Evolutionary conservation across 2,113 vertebrate species (phyloP).

Genomic region (Deroptyus accipitrinus): DNA sequence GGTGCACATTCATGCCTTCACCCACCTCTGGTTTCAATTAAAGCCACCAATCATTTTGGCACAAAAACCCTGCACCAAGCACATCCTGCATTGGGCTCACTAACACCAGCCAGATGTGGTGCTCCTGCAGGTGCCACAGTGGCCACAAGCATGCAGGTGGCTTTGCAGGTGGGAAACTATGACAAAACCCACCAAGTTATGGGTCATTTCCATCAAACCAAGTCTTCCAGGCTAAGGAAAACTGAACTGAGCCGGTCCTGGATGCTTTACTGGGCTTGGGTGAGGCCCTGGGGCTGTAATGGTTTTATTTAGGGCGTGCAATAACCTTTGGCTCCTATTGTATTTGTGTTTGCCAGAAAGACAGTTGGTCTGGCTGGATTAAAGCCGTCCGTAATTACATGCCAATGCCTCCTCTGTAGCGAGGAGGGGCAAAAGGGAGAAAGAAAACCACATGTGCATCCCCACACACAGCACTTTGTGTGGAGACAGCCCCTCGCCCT

Average conservation of each 20-base stretch:
- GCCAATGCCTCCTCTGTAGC: not conserved
- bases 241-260: not conserved
- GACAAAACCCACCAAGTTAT: not conserved
- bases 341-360: conserved; percentile 25
- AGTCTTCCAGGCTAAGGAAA: not conserved
- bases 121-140: not conserved
- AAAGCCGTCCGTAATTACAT: not conserved
- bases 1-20: not conserved
- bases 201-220: not conserved
- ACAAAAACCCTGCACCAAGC: not conserved
- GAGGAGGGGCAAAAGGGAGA: not conserved
- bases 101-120: not conserved
- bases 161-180: not conserved
- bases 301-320: conserved; percentile 33
- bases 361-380: conserved; percentile 40
- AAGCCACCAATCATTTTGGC: not conserved
- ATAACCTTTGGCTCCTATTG: conserved; percentile 52
- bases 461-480: fast-evolving
- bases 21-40: not conserved
- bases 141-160: not conserved
- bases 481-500: not conserved
- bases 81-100: fast-evolving
- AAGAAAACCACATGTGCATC: not conserved
- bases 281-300: not conserved
- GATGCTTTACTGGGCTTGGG: conserved; percentile 8